Percentiles rank a stretch among this genome's conserved stretches.
These are phyloP conservation scores for Microcebus tavaratra DNA, from an alignment of 2,113 vertebrate genomes.

Conservation along the genomic window DNA sequence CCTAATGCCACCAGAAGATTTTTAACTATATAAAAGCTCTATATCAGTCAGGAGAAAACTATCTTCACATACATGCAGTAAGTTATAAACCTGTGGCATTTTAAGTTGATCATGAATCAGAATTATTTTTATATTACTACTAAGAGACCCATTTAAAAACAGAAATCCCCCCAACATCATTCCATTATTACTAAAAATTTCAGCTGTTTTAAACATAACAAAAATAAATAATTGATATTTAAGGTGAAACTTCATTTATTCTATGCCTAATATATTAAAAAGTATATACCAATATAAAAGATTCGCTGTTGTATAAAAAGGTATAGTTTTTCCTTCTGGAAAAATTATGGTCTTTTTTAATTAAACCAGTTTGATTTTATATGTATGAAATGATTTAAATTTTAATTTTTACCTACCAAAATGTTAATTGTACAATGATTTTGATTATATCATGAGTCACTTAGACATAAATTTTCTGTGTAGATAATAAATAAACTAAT, in stretches of 20 bases:
- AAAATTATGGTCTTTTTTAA: neutral
- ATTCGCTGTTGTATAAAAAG: neutral
- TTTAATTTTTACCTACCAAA: neutral
- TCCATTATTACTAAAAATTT: neutral
- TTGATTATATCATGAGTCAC: neutral
- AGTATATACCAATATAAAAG: neutral
- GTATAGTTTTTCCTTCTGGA: neutral
- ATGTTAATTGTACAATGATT: neutral
- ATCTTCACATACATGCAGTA: neutral
- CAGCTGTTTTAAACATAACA: neutral
- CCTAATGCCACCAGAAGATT: neutral
- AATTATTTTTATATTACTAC: neutral
- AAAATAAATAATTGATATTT: slow-evolving; percentile 1
- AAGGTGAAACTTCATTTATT: neutral
- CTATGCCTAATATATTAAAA: neutral
- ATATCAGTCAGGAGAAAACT: neutral
- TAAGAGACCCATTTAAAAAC: neutral
- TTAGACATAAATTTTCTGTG: neutral
- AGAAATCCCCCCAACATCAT: neutral
- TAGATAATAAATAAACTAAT: neutral
- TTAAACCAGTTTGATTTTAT: neutral
- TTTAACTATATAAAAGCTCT: neutral
- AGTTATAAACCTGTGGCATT: neutral
- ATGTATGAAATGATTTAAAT: neutral
- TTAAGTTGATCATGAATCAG: neutral